phyloP scores from a whole-genome alignment of 2,888 invertebrate species.

The Drosophila siamana region DNA sequence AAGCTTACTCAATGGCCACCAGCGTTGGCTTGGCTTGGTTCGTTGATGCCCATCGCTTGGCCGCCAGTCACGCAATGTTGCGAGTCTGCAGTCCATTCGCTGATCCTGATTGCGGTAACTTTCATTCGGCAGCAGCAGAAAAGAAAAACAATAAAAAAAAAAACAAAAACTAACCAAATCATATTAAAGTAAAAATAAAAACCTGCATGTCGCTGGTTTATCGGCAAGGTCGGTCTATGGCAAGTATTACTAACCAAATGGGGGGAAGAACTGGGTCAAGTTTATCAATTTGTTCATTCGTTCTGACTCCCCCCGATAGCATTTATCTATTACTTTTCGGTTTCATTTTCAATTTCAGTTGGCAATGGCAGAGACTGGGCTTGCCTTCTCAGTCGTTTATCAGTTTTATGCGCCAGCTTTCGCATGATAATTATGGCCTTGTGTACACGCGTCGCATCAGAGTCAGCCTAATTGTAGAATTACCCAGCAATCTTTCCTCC shows the following conservation, averaged over 20 bases:
- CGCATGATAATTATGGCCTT: conserved; percentile 61
- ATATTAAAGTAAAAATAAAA: background rate
- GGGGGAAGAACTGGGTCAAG: conserved; percentile 69
- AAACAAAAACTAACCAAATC: background rate
- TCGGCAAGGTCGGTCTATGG: conserved; percentile 40
- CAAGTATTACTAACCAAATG: conserved; percentile 5
- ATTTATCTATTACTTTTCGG: conserved; percentile 61
- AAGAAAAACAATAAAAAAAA: background rate
- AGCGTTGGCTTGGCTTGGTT: conserved; percentile 32
- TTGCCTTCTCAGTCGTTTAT: conserved; percentile 49
- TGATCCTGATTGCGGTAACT: conserved; percentile 46
- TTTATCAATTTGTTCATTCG: conserved; percentile 54
- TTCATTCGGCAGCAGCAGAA: conserved; percentile 12
- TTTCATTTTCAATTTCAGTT: conserved; percentile 20
- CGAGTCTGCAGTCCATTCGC: conserved; percentile 22
- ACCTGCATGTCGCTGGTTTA: conserved; percentile 5
- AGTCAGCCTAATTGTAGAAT: conserved; percentile 50
- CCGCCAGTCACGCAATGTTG: conserved; percentile 54
- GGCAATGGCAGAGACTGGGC: conserved; percentile 7
- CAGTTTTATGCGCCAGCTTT: conserved; percentile 48
- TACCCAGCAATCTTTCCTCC: background rate
- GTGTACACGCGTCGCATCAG: conserved; percentile 47
- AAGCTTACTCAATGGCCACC: conserved; percentile 69
- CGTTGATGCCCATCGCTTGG: background rate
- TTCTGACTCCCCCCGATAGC: conserved; percentile 20